Evolutionary conservation across 2,888 invertebrate genomes (phyloP).

Genomic region (Gymnoscelis rufifasciata): DNA sequence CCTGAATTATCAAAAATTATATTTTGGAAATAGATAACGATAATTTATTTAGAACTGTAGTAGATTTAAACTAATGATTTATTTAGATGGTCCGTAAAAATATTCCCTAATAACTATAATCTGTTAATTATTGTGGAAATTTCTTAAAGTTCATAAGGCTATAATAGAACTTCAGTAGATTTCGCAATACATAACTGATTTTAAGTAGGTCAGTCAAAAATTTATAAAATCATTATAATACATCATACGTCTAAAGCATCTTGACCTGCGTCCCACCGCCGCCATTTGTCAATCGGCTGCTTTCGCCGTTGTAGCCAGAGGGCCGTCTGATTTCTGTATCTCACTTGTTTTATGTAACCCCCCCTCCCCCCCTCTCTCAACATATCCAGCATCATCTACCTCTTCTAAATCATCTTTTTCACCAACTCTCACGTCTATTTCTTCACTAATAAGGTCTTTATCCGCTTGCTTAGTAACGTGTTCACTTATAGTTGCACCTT

Average conservation of each 20-base stretch:
- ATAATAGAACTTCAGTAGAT: too few species aligned
- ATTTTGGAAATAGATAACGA: too few species aligned
- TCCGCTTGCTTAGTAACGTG: conserved; percentile 19
- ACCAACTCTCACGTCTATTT: conserved; percentile 13
- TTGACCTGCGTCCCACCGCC: conserved; percentile 33
- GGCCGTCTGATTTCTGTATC: conserved; percentile 56
- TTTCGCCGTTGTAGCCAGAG: conserved; percentile 61
- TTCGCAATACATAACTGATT: too few species aligned
- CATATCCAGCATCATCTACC: conserved; percentile 6
- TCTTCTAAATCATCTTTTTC: conserved; percentile 9
- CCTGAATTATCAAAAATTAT: too few species aligned
- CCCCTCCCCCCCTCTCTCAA: conserved; percentile 56
- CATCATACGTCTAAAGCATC: conserved; percentile 28
- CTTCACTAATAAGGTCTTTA: conserved; percentile 27
- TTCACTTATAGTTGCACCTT: conserved; percentile 28
- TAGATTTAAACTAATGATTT: too few species aligned
- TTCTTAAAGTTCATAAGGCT: too few species aligned
- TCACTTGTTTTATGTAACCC: conserved; percentile 65
- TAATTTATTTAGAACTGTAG: too few species aligned
- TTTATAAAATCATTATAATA: too few species aligned
- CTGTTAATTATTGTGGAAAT: too few species aligned
- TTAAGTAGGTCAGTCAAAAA: too few species aligned
- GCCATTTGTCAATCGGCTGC: conserved; percentile 54
- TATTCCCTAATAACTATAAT: too few species aligned
- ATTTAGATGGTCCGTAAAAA: too few species aligned